A percentile compares a stretch with the other conserved stretches of the same genome.
Evolutionary conservation across 2,797 vertebrate genomes (phyloP).

Genomic region (Myoxocephalus aenaeus): DNA sequence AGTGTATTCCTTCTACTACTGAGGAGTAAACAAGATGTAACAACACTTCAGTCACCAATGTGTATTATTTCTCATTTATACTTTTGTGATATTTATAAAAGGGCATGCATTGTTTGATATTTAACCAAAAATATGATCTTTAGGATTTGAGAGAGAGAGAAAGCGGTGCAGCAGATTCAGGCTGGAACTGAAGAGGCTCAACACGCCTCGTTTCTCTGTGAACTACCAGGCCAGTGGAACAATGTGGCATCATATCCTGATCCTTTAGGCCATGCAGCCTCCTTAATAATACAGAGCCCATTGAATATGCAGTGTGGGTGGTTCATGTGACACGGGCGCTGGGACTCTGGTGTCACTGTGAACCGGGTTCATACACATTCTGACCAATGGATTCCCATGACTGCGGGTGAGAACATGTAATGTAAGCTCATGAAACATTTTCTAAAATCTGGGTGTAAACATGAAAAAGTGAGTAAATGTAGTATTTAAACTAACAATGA

Average conservation of each 20-base stretch:
- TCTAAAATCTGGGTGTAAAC: no score
- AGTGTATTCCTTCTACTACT: background rate
- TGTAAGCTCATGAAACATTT: no score
- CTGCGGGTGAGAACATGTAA: no score
- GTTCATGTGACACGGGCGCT: slow-evolving; percentile 77
- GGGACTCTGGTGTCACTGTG: slow-evolving; percentile 65
- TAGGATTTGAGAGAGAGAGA: background rate
- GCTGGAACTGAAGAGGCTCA: background rate
- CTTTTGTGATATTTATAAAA: background rate
- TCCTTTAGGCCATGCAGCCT: slow-evolving; percentile 40
- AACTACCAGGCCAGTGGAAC: slow-evolving; percentile 11
- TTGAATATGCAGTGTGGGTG: slow-evolving; percentile 84
- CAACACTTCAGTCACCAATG: background rate
- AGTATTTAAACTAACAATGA: no score
- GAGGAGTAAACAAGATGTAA: background rate
- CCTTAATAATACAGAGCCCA: slow-evolving; percentile 81
- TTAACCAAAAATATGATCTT: background rate
- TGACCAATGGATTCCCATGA: no score
- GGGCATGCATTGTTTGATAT: background rate
- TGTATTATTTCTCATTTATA: background rate
- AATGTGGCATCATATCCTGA: slow-evolving; percentile 5
- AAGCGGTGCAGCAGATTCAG: background rate
- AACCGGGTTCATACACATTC: background rate
- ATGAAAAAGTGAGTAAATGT: no score
- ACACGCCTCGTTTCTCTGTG: background rate